Base-by-base conservation (phyloP, 2,797 vertebrate genomes). In the Gallinago nigripennis region DNA sequence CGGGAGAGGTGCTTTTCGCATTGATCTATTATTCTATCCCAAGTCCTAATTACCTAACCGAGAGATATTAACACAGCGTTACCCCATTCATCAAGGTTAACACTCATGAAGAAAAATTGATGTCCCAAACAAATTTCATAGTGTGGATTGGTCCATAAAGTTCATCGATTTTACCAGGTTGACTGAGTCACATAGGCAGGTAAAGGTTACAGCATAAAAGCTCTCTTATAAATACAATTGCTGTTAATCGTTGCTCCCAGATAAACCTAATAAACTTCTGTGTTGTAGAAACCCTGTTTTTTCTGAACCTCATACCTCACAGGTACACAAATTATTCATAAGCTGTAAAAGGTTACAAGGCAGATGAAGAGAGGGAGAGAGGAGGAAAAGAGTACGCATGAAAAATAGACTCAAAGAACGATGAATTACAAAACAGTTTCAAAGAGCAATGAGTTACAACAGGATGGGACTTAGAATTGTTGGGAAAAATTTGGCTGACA, bases 251-350 rank as follows among this genome's bases (percentile, higher is more conserved):
- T 41, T 91, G 77, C 79, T 45, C 46, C 65, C 17, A 35, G 82
- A 54, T 90, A 92, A 89, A 96, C 46, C 85, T 50, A 81, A 82
- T 93, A 94, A 91, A 82, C 5, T 31, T 53, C 57, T 95, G 16
- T 56, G 45, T 87, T 92, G 53, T 85, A 80, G 72, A 86, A 94
- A 84, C 13, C 39, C 27, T 68, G 16, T 15, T 82, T 97, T 91
- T 90, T 86, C 63, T 92, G 83, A 93, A 90, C 28, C 24, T 94
- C 71, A 41, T 87, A 73, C 39, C 61, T 97, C 86, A 82, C 31
- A 93, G 69, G 82, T 91, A 60, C 6, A 94, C 63, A 96, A 97
- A 96, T 97, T 96, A 97, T 97, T 84, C 33, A 96, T 94, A 91
- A 96, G 46, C 82, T 86, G 18, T 87, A 71, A 97, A 97, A 95